phyloP scores from a whole-genome alignment of 2,797 vertebrate genomes.

The Crypturellus tataupa region DNA sequence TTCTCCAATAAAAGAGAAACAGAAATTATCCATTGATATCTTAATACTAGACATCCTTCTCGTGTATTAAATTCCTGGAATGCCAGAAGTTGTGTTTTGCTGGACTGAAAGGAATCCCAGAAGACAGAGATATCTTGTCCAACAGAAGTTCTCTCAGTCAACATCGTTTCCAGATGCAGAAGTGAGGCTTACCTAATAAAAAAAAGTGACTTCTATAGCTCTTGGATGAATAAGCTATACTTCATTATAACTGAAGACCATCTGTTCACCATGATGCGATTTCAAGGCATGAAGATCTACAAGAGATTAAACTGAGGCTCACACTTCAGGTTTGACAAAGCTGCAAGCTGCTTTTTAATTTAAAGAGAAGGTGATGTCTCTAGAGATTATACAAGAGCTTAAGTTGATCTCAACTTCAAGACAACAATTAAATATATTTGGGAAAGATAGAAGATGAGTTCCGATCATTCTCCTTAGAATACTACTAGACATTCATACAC shows the following conservation, averaged over 20 bases:
- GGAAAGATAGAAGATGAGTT: background rate
- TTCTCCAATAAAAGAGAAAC: background rate
- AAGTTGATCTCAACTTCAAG: background rate
- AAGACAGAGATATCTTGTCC: background rate
- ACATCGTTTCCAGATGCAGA: background rate
- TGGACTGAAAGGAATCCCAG: background rate
- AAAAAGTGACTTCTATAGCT: background rate
- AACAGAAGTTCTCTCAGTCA: background rate
- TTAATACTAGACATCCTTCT: background rate
- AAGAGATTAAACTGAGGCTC: background rate
- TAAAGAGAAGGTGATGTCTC: background rate
- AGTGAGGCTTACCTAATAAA: background rate
- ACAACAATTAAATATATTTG: background rate
- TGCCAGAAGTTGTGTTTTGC: background rate
- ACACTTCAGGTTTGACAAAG: background rate
- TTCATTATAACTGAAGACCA: background rate
- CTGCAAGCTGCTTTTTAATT: background rate
- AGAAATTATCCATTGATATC: background rate
- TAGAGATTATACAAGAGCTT: background rate
- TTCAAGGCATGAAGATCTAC: background rate
- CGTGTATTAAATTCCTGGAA: background rate
- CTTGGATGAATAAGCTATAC: background rate
- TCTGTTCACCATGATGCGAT: background rate
- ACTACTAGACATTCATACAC: no score
- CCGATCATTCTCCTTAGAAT: background rate